Evolutionary conservation across 2,797 vertebrate genomes (phyloP).

Genomic region (Hippocampus kuda): DNA sequence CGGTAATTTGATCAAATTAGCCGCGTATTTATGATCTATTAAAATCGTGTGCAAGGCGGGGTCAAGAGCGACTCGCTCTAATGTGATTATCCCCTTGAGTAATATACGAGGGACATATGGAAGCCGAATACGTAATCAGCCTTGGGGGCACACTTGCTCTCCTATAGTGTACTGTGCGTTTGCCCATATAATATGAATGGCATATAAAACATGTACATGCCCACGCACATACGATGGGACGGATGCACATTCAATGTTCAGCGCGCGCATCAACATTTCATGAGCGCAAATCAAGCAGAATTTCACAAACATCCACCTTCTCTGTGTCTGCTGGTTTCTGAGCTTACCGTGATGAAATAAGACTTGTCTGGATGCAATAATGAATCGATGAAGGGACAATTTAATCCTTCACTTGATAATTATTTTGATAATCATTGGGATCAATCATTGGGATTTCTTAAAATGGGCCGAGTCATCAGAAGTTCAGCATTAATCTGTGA

Average conservation of each 20-base stretch:
- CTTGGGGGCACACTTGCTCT: slow-evolving; percentile 36
- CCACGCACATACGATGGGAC: slow-evolving; percentile 17
- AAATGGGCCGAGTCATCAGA: too few species aligned
- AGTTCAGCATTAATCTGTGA: background rate
- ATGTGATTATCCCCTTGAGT: slow-evolving; percentile 47
- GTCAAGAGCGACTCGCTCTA: slow-evolving; percentile 54
- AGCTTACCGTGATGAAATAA: background rate
- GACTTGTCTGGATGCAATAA: background rate
- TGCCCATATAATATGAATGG: slow-evolving; percentile 13
- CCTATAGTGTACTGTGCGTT: background rate
- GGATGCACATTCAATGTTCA: slow-evolving; percentile 8
- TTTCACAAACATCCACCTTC: slow-evolving; percentile 20
- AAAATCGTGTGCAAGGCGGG: slow-evolving; percentile 36
- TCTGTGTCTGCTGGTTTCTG: background rate
- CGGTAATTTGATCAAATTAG: slow-evolving; percentile 10
- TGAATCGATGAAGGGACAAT: background rate
- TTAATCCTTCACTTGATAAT: too few species aligned
- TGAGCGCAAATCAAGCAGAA: slow-evolving; percentile 16
- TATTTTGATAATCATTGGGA: too few species aligned
- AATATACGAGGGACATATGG: slow-evolving; percentile 42
- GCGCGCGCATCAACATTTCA: slow-evolving; percentile 11
- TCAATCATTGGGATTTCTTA: too few species aligned
- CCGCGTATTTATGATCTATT: slow-evolving; percentile 45
- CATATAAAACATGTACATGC: slow-evolving; percentile 25
- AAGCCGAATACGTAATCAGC: slow-evolving; percentile 35